phyloP scores from a whole-genome alignment of 2,797 vertebrate genomes.

The Danio choprae region DNA sequence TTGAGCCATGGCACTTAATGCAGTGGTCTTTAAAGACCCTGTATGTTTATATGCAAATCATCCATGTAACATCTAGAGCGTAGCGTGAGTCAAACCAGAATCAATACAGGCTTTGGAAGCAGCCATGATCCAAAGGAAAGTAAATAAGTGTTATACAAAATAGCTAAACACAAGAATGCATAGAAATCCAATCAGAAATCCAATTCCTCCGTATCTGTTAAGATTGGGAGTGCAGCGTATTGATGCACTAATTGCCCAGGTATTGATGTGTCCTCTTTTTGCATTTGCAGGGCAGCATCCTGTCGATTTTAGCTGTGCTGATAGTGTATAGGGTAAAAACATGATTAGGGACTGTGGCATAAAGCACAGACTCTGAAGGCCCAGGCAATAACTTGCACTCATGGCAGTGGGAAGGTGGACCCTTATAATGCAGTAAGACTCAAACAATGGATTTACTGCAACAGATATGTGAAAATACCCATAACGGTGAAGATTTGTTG shows the following conservation, averaged over 20 bases:
- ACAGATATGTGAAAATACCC: conserved; percentile 3
- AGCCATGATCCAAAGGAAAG: conserved; percentile 62
- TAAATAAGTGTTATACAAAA: conserved; percentile 68
- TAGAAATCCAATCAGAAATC: conserved; percentile 75
- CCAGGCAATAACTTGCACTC: conserved; percentile 41
- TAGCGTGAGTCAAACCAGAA: conserved; percentile 53
- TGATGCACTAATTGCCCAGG: conserved; percentile 78
- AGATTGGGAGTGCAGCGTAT: conserved; percentile 77
- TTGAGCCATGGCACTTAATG: conserved; percentile 52
- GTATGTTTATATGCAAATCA: conserved; percentile 47
- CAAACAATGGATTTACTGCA: conserved; percentile 28
- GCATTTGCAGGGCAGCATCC: conserved; percentile 71
- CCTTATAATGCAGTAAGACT: conserved; percentile 38
- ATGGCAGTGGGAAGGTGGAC: conserved; percentile 13
- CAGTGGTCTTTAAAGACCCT: conserved; percentile 42
- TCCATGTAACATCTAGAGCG: conserved; percentile 34
- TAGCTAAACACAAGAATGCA: conserved; percentile 71
- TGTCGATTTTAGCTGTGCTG: conserved; percentile 68
- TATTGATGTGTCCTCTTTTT: conserved; percentile 78
- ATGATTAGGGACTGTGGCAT: conserved; percentile 59
- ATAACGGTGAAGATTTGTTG: background rate
- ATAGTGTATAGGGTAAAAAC: conserved; percentile 62
- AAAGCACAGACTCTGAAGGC: conserved; percentile 52
- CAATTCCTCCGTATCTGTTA: conserved; percentile 75
- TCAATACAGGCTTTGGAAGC: conserved; percentile 57